phyloP scores from a whole-genome alignment of 1,140 invertebrate species.

The Bombus confusus region DNA sequence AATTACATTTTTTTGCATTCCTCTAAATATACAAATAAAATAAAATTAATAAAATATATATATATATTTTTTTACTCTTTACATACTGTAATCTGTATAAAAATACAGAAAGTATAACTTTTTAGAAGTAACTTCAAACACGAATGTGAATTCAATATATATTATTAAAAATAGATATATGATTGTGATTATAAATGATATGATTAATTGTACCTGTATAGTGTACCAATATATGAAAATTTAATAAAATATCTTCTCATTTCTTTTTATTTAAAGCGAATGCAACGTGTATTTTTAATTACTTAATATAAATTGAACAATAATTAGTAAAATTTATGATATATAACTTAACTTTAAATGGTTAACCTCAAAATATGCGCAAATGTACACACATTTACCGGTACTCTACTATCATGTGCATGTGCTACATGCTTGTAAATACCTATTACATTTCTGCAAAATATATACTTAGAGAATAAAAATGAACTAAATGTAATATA shows the following conservation, averaged over 20 bases:
- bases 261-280: not conserved
- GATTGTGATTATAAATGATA: not conserved
- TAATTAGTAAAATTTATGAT: not conserved
- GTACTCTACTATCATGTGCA: not conserved
- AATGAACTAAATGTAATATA: not conserved
- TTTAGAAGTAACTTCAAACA: too few species aligned
- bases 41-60: too few species aligned
- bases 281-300: not conserved
- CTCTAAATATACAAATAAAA: constrained; percentile 9
- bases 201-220: constrained; percentile 70
- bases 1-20: constrained; percentile 66
- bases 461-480: not conserved
- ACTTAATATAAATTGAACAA: not conserved
- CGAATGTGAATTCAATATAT: not conserved
- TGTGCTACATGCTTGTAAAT: not conserved
- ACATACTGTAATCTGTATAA: not conserved
- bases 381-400: not conserved
- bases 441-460: not conserved
- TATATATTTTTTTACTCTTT: not conserved
- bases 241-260: constrained; percentile 62
- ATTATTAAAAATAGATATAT: not conserved
- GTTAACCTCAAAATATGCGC: not conserved
- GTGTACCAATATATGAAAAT: constrained; percentile 76
- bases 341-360: too few species aligned
- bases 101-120: too few species aligned